Conservation (phyloP, 35 echinoderm and acorn worm genomes). For the Stichopus chloronotus region DNA sequence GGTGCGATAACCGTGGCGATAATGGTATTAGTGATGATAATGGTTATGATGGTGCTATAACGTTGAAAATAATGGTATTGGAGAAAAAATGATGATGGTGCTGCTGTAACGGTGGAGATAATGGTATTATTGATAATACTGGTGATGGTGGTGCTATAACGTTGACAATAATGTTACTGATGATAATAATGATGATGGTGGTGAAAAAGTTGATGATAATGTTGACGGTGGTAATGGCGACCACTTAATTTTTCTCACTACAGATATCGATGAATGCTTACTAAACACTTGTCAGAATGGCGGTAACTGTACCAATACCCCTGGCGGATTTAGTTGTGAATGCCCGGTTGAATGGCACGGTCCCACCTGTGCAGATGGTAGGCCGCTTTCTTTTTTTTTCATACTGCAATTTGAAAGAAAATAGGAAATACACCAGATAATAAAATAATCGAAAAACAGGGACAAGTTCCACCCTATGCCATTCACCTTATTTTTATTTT, state of each 20-base stretch:
- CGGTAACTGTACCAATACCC: slow-evolving; percentile 60
- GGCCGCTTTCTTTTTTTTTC: neutral
- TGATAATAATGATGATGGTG: neutral
- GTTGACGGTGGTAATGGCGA: neutral
- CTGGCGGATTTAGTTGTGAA: slow-evolving; percentile 60
- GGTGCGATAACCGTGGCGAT: neutral
- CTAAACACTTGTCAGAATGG: slow-evolving; percentile 51
- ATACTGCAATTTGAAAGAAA: no score
- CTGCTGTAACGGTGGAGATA: neutral
- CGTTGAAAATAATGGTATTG: neutral
- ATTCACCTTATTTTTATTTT: no score
- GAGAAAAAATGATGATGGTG: neutral
- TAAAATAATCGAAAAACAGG: no score
- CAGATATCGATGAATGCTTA: slow-evolving; percentile 59
- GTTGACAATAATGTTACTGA: neutral
- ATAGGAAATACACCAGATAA: no score
- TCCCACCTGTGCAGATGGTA: slow-evolving; percentile 73
- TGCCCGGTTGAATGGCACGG: slow-evolving; percentile 72
- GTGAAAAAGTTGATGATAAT: neutral
- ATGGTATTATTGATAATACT: neutral
- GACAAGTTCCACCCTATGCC: no score
- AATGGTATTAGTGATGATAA: neutral
- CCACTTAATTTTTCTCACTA: neutral
- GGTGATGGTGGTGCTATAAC: no score
- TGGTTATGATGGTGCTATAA: neutral